A percentile compares a stretch with the other conserved stretches of the same genome.
These are phyloP conservation scores for Gerosis bhagava DNA, from an alignment of 2,888 invertebrate species.

Conservation along the genomic window DNA sequence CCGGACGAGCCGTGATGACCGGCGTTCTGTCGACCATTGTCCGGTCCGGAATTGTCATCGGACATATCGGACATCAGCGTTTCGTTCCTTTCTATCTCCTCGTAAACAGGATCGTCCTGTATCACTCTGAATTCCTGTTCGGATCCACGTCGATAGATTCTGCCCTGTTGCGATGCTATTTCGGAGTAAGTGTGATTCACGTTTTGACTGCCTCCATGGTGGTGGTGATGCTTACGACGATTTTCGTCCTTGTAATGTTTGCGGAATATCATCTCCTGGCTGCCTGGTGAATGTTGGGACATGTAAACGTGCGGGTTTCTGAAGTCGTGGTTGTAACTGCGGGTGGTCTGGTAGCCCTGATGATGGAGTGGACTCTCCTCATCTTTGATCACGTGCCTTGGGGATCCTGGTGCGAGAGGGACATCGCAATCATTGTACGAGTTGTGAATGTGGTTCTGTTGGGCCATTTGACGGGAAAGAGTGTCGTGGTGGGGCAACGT, in stretches of 20 bases:
- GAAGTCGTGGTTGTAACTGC: conserved; percentile 76
- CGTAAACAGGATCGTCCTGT: conserved; percentile 91
- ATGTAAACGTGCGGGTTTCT: conserved; percentile 74
- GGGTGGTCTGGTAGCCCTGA: conserved; percentile 70
- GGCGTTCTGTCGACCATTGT: conserved; percentile 86
- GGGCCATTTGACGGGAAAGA: conserved; percentile 69
- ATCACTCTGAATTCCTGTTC: conserved; percentile 80
- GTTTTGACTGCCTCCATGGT: conserved; percentile 79
- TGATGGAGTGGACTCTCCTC: conserved; percentile 71
- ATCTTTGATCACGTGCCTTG: conserved; percentile 68
- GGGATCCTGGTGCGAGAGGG: conserved; percentile 71
- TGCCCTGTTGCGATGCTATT: conserved; percentile 79
- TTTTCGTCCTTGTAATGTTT: conserved; percentile 75
- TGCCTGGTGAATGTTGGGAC: conserved; percentile 74
- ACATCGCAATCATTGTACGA: conserved; percentile 79
- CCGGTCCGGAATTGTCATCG: conserved; percentile 85
- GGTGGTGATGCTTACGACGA: conserved; percentile 73
- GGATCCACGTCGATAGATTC: conserved; percentile 77
- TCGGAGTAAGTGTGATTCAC: conserved; percentile 91
- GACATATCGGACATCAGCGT: conserved; percentile 90
- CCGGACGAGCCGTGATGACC: conserved; percentile 79
- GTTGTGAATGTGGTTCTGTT: conserved; percentile 77
- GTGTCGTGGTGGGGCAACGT: conserved; percentile 86
- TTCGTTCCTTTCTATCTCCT: conserved; percentile 89
- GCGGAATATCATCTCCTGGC: conserved; percentile 71